A percentile compares a stretch with the other conserved stretches of the same genome.
These are phyloP conservation scores for Sebastes ruberrimus DNA, from an alignment of 2,797 vertebrate species.

Conservation along the genomic window DNA sequence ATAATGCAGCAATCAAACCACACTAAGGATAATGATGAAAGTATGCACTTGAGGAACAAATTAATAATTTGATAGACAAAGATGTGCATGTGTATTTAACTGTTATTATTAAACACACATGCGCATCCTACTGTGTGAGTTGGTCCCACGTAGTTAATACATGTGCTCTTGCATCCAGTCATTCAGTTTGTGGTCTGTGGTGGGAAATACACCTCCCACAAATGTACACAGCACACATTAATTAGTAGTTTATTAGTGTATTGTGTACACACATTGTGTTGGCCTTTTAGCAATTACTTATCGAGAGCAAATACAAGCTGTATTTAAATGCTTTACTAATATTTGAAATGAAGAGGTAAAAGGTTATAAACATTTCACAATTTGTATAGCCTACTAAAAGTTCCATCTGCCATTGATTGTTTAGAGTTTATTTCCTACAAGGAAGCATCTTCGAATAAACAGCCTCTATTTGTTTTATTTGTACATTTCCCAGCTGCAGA, in stretches of 20 bases:
- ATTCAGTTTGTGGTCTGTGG: background rate
- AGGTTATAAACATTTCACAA: background rate
- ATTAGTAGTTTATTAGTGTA: background rate
- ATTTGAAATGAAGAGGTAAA: background rate
- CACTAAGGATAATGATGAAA: background rate
- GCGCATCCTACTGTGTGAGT: background rate
- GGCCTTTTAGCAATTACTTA: background rate
- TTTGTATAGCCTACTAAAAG: background rate
- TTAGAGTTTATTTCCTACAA: background rate
- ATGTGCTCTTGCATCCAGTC: background rate
- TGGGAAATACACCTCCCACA: constrained; percentile 3
- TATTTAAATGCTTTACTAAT: background rate
- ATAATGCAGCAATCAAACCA: background rate
- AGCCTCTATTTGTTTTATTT: background rate
- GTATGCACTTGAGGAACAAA: background rate
- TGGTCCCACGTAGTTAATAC: background rate
- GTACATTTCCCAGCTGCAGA: background rate
- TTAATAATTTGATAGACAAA: background rate
- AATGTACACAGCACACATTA: background rate
- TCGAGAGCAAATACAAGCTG: background rate
- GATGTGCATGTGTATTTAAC: background rate
- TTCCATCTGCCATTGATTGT: background rate
- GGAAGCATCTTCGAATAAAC: background rate
- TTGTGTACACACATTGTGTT: background rate
- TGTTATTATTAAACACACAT: background rate